Base-by-base conservation (phyloP, 2,797 vertebrate species). In the Tokudaia muenninki region DNA sequence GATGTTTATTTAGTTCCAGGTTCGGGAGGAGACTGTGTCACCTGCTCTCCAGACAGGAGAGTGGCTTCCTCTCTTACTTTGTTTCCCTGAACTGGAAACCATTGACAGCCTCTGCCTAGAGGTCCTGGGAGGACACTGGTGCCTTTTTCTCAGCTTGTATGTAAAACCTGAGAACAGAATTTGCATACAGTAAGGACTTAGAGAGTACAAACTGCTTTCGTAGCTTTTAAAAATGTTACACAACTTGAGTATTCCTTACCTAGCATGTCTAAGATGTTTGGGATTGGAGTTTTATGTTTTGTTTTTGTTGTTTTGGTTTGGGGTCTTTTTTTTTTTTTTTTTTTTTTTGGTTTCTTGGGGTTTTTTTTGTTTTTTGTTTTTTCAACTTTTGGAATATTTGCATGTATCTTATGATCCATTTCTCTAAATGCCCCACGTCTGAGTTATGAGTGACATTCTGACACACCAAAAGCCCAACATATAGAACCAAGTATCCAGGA, bases 111-210 rank as follows among this genome's bases (percentile, higher is more conserved):
- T 19, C 6, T 94, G 87, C 63, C 47, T 3, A 65, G 44, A 90
- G 70, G 3, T 65, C 10, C 78, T 65, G 3, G 52, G 29, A 90
- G 4, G 59, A 74, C 44, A 74, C 44, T 86, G 67, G 59, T 26
- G 59, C 63, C 55, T 6, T 80, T 80, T 91, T 89, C 90, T 70
- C 86, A 88, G 75, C 19, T 37, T 21, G 41, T 57, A 4, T 37
- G 55, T 14, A 86, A 96, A 89, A 37, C 6, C 79, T 91, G 84
- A 70, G 55, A 93, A 87, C 21, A 65, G 65, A 86, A 88, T 21
- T 3, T 59, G 14, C 26, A 44, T 24, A 52, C 1, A 65, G 75
- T 21, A 84, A 91, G n/a, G 22, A 13, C 50, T n/a, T 78, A 91
- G 91, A 12, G 4, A 84, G 61, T 52, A n/a, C 22, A 87, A 95